Evolutionary conservation across 2,888 invertebrate species (phyloP), one percentile per base, ranked within the genome.

Genomic region (Saturnia japonica): DNA sequence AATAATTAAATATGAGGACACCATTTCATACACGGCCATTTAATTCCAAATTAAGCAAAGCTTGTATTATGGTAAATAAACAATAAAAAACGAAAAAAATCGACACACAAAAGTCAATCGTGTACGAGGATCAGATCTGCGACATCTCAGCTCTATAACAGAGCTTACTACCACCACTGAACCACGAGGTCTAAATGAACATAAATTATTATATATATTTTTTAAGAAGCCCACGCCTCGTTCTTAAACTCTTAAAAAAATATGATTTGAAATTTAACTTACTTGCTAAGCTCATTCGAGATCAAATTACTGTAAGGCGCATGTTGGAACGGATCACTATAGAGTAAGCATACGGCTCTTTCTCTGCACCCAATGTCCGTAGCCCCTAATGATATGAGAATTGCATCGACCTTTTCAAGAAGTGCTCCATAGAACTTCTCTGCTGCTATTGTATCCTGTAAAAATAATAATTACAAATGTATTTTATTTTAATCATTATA

Each of bases 251-350:
- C 19, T 19, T 7, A 19, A 7, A 47, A 28, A 28, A 28, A 60
- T 14, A 28, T 6, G 14, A 28, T 60, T 11, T 28, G 16, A 28
- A 12, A 28, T 11, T 28, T 28, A 40, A 94, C 96, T 95, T 88
- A 98, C 98, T 98, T 97, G 95, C 98, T 98, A 67, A 98, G 94
- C 86, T 98, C 97, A 62, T 97, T 97, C 25, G 98, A 98, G 70
- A 98, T 95, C 73, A 97, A 95, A 89, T 98, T 98, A 85, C 98
- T 98, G 85, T 97, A 97, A 0, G 98, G 98, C 73, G 97, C 96
- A 81, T 96, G 98, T 79, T 96, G 96, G 75, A 95, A 94, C 0
- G 98, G 98, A 84, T 97, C 97, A 82, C 96, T 96, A 91, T 98
- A 98, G 94, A 98, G 96, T 75, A 96, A 96, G 84, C 98, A 98